Conservation (phyloP, 2,113 vertebrate genomes). For the Brienomyrus longianalis region DNA sequence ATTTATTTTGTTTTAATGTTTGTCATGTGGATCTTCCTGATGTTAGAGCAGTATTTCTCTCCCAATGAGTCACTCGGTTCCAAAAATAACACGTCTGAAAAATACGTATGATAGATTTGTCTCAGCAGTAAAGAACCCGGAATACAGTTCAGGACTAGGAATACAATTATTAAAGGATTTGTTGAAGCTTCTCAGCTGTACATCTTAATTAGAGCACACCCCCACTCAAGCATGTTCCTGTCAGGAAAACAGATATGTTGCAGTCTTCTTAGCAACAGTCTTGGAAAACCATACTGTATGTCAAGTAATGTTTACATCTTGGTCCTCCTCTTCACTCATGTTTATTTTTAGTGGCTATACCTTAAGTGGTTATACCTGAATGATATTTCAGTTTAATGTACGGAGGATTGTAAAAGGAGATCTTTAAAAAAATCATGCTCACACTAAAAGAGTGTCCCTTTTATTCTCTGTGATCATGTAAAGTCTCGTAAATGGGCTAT, state of each 20-base stretch:
- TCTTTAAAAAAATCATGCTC: slow-evolving; percentile 26
- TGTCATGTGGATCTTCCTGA: background rate
- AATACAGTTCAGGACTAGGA: background rate
- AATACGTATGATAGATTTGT: slow-evolving; percentile 8
- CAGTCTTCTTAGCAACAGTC: background rate
- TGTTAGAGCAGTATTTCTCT: background rate
- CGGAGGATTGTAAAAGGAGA: background rate
- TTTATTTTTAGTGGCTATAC: background rate
- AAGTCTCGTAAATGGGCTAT: slow-evolving; percentile 36
- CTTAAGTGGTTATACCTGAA: background rate
- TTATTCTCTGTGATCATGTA: slow-evolving; percentile 35
- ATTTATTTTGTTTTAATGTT: background rate
- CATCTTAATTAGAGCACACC: slow-evolving; percentile 12
- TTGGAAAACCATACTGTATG: background rate
- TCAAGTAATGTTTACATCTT: background rate
- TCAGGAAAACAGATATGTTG: background rate
- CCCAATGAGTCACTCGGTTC: background rate
- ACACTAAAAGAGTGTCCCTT: slow-evolving; percentile 32
- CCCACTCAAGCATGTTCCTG: background rate
- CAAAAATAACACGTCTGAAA: background rate
- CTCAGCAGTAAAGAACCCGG: background rate
- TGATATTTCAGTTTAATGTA: slow-evolving; percentile 8
- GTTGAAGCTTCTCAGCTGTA: slow-evolving; percentile 1
- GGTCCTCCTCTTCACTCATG: background rate
- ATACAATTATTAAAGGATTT: slow-evolving; percentile 13